Percentiles rank a stretch among this genome's conserved stretches.
Conservation (phyloP, 2,113 vertebrate species). For the Esox niger region DNA sequence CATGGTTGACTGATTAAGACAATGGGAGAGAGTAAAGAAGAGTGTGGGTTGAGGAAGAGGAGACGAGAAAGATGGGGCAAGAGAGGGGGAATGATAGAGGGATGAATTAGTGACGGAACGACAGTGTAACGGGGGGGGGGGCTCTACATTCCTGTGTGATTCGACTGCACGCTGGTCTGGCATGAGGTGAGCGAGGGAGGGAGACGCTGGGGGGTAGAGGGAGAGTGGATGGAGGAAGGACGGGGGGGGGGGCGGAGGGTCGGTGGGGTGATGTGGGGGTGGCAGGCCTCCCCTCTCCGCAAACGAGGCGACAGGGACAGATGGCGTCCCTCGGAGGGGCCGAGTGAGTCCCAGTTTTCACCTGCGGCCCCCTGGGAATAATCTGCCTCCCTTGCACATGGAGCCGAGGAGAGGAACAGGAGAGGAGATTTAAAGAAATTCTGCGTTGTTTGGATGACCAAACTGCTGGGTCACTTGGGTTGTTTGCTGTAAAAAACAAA, state of each 20-base stretch:
- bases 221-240: not conserved
- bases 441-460: too few relatives aligned
- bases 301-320: constrained; percentile 73
- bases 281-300: constrained; percentile 60
- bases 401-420: constrained; percentile 40
- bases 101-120: too few relatives aligned
- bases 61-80: constrained; percentile 37
- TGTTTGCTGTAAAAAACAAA: too few relatives aligned
- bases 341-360: constrained; percentile 78
- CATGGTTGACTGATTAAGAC: constrained; percentile 64
- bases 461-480: too few relatives aligned
- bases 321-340: constrained; percentile 76
- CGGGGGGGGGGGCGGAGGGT: constrained; percentile 4
- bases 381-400: constrained; percentile 70
- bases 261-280: not conserved
- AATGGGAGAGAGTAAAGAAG: not conserved
- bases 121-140: too few relatives aligned
- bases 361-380: constrained; percentile 80
- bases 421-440: constrained; percentile 42
- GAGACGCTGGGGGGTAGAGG: constrained; percentile 42
- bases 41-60: not conserved
- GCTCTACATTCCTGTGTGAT: too few relatives aligned
- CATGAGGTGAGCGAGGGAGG: too few relatives aligned
- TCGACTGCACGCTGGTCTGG: too few relatives aligned
- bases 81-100: constrained; percentile 51